A percentile compares a stretch with the other conserved stretches of the same genome.
These are phyloP conservation scores for Nemurella pictetii DNA, from an alignment of 2,888 invertebrate species.

Conservation along the genomic window DNA sequence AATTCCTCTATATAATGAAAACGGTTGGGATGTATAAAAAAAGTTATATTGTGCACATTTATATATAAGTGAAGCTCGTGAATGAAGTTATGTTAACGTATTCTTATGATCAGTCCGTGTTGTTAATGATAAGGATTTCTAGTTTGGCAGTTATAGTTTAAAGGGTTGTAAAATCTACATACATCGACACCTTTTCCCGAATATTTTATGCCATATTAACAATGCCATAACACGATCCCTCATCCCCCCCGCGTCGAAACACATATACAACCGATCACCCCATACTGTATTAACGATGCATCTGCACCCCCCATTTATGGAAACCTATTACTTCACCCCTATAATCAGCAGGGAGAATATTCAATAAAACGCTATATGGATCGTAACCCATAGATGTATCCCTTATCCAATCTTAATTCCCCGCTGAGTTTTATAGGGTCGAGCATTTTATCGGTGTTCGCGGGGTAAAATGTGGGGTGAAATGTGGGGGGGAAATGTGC, in stretches of 20 bases:
- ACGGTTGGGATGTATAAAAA: not conserved
- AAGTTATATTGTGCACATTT: not conserved
- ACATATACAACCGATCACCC: constrained; percentile 27
- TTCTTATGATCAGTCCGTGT: not conserved
- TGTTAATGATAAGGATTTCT: not conserved
- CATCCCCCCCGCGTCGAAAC: not conserved
- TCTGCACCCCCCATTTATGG: constrained; percentile 26
- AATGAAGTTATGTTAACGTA: not conserved
- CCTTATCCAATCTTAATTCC: constrained; percentile 38
- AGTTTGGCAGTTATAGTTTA: not conserved
- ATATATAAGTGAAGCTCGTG: not conserved
- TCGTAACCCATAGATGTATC: constrained; percentile 29
- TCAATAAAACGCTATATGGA: constrained; percentile 35
- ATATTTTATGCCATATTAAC: constrained; percentile 14
- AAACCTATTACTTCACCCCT: constrained; percentile 39
- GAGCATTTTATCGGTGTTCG: constrained; percentile 18
- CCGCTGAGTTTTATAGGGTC: constrained; percentile 36
- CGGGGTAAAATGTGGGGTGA: constrained; percentile 2
- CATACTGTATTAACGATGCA: constrained; percentile 33
- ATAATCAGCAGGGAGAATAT: constrained; percentile 36
- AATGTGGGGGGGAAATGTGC: not conserved
- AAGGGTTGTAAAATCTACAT: not conserved
- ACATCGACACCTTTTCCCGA: not conserved
- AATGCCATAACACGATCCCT: constrained; percentile 26
- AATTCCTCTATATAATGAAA: not conserved